Base-by-base conservation (phyloP, 2,113 vertebrate species). In the Neomonachus schauinslandi region DNA sequence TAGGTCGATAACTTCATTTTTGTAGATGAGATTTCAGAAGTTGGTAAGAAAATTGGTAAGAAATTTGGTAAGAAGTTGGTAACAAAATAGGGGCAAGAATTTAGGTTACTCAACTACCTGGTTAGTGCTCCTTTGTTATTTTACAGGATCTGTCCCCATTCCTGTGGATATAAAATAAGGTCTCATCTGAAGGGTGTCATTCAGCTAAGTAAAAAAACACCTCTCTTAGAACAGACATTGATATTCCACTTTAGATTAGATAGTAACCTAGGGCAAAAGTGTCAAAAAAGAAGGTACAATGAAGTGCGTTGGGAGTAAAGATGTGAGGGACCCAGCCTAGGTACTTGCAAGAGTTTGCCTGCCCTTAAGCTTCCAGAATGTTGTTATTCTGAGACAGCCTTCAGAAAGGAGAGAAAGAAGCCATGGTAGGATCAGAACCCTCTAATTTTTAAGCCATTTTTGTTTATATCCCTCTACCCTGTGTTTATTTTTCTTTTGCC, bases 1-100 rank as follows among this genome's bases (percentile, higher is more conserved):
- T 22, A 77, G 76, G 91, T 85, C 42, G 51, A n/a, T 84, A 22
- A 36, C 39, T 42, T 84, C 31, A 36, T 81, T 96, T 94, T 79
- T 31, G 69, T 91, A 89, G 71, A 92, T 87, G 65, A 88, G 21
- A 91, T 93, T 95, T 95, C 36, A 42, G 72, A 81, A 46, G 72
- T 63, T 81, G 84, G 33, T 74, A 72, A 95, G 84, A 95, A 97
- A 96, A 89, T 76, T 93, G 84, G 33, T 74, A 72, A 95, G 84
- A 95, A 97, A 96, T 87, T 76, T 93, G 84, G 33, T 46, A 46
- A 46, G 46, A 46, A 92, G 69, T 74, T 93, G 84, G 28, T 74
- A 72, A 95, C 80, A 95, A 97, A 96, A 89, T 76, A 33, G 72
- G 94, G 83, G 51, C 59, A 31, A 83, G 89, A 97, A 97, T 96